phyloP scores from a whole-genome alignment of 2,797 vertebrate genomes.

The Dermochelys coriacea region DNA sequence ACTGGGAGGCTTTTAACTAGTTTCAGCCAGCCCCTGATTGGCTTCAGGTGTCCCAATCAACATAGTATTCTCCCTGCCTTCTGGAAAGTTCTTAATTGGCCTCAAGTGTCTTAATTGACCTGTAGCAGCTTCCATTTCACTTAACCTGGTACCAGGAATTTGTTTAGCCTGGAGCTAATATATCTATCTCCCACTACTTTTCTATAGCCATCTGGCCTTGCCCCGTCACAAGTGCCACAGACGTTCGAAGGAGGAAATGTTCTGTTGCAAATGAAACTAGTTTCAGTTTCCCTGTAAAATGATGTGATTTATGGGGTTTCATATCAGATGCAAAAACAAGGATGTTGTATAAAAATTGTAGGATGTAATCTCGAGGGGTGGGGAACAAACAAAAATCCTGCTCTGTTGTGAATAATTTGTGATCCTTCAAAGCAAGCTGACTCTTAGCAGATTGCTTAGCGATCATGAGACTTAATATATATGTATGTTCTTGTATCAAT shows the following conservation, averaged over 20 bases:
- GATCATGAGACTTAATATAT: constrained; percentile 47
- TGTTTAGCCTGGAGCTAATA: too few relatives aligned
- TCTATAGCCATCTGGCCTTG: too few relatives aligned
- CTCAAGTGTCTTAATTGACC: too few relatives aligned
- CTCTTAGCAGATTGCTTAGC: neutral
- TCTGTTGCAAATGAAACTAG: constrained; percentile 67
- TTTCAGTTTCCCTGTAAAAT: constrained; percentile 60
- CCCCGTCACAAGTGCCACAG: too few relatives aligned
- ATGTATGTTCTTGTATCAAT: constrained; percentile 45
- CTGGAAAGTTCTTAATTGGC: too few relatives aligned
- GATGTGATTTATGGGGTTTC: constrained; percentile 46
- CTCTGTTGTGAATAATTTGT: constrained; percentile 65
- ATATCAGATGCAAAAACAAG: constrained; percentile 62
- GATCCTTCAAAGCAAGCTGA: constrained; percentile 50
- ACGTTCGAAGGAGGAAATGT: constrained; percentile 53
- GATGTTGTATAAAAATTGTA: constrained; percentile 55
- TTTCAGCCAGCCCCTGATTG: too few relatives aligned
- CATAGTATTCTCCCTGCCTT: too few relatives aligned
- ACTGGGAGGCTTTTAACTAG: too few relatives aligned
- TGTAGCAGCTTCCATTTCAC: too few relatives aligned
- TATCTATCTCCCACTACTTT: too few relatives aligned
- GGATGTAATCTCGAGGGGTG: constrained; percentile 44
- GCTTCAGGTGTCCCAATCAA: too few relatives aligned
- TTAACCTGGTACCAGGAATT: too few relatives aligned
- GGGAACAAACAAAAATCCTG: neutral